phyloP scores from a whole-genome alignment of 2,797 vertebrate genomes.

The Gymnoscopelus braueri region DNA sequence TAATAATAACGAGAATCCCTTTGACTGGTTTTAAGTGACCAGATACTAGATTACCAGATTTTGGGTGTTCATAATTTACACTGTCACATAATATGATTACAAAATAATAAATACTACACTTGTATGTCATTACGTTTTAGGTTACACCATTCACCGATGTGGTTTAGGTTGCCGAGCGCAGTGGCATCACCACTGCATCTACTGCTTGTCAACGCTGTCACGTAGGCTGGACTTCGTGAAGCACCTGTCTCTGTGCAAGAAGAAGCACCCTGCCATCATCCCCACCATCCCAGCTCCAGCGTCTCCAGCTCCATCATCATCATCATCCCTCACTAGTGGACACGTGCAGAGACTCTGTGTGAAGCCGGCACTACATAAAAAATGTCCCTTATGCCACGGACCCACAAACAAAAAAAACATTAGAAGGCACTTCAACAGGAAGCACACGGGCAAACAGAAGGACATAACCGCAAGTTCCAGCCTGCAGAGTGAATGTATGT shows the following conservation, averaged over 20 bases:
- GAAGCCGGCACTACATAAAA: no score
- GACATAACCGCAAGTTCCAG: not conserved
- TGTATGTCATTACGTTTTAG: slow-evolving; percentile 13
- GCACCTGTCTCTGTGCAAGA: slow-evolving; percentile 16
- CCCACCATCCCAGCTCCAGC: not conserved
- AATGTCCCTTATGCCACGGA: no score
- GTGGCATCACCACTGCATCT: slow-evolving; percentile 26
- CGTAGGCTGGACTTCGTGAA: slow-evolving; percentile 16
- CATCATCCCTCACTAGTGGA: no score
- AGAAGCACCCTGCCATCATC: not conserved
- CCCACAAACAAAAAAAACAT: no score
- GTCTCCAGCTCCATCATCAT: not conserved
- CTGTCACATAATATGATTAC: not conserved
- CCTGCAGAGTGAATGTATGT: slow-evolving; percentile 3
- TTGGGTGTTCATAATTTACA: slow-evolving; percentile 6
- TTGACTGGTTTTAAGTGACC: not conserved
- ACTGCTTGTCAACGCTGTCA: slow-evolving; percentile 20
- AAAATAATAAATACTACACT: slow-evolving; percentile 5
- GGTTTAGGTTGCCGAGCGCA: slow-evolving; percentile 14
- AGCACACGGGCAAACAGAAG: slow-evolving; percentile 5
- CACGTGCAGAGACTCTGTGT: no score
- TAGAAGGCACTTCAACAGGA: no score
- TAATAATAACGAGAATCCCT: not conserved
- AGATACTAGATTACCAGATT: not conserved
- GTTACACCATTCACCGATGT: slow-evolving; percentile 31